These are phyloP conservation scores for Poeciliopsis turneri DNA, from an alignment of 2,797 vertebrate genomes.

Conservation along the genomic window DNA sequence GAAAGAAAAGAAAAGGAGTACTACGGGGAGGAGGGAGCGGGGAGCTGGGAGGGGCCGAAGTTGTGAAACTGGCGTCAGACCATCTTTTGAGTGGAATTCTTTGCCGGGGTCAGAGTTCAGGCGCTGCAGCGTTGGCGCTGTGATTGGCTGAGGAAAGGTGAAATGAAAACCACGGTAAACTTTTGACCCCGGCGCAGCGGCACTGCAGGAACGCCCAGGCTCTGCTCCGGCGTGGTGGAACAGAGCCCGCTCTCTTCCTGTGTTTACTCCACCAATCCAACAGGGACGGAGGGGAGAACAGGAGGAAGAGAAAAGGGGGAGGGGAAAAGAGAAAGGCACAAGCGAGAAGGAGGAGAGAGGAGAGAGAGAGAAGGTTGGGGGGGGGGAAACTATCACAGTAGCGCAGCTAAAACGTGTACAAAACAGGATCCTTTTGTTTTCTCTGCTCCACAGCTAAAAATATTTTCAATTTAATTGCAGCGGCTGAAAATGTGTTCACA, in stretches of 20 bases:
- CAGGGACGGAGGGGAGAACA: conserved; percentile 58
- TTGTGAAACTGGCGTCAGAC: conserved; percentile 76
- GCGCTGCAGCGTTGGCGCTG: conserved; percentile 71
- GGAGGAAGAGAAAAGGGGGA: conserved; percentile 32
- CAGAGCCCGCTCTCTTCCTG: conserved; percentile 85
- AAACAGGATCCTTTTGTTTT: conserved; percentile 30
- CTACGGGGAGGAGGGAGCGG: conserved; percentile 44
- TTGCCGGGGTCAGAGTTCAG: conserved; percentile 87
- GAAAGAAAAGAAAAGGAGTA: conserved; percentile 70
- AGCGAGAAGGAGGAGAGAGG: conserved; percentile 17
- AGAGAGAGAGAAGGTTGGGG: not conserved
- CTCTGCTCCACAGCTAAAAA: conserved; percentile 18
- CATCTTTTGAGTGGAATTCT: conserved; percentile 80
- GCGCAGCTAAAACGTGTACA: conserved; percentile 56
- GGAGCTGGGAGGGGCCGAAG: conserved; percentile 52
- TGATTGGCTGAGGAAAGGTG: conserved; percentile 98
- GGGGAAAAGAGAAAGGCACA: conserved; percentile 41
- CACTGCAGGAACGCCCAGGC: conserved; percentile 91
- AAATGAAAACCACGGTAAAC: conserved; percentile 99
- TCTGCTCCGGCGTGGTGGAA: conserved; percentile 88
- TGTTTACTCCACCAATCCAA: conserved; percentile 84
- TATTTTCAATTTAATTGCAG: conserved; percentile 27
- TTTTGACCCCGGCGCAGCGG: conserved; percentile 93
- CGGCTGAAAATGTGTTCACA: conserved; percentile 31
- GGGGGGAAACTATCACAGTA: conserved; percentile 43